Conservation (phyloP, 2,113 vertebrate species). For the Burhinus bistriatus region DNA sequence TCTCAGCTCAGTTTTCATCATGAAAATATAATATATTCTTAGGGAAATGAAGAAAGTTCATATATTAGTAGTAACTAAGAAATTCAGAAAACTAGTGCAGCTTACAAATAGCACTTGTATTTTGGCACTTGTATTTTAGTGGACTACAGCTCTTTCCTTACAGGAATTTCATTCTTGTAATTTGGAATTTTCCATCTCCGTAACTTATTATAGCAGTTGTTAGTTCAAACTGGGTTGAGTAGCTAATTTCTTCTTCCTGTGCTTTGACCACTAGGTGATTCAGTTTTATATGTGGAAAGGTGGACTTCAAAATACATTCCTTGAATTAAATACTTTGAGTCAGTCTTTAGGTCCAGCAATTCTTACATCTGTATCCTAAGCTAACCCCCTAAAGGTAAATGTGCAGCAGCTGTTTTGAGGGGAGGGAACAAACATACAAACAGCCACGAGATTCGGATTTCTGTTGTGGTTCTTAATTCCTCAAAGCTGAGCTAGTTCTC, state of each 20-base stretch:
- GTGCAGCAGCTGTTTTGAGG: too few relatives aligned
- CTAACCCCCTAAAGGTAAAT: neutral
- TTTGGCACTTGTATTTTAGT: neutral
- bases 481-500: neutral
- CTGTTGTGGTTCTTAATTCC: neutral
- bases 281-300: neutral
- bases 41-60: neutral
- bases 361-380: neutral
- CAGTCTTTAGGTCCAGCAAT: neutral
- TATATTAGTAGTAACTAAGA: neutral
- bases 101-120: neutral
- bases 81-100: neutral
- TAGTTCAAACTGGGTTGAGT: neutral
- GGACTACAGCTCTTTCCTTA: neutral
- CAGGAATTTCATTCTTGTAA: neutral
- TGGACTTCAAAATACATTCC: neutral
- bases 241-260: neutral
- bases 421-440: fast-evolving
- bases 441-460: neutral
- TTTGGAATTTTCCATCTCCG: neutral
- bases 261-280: fast-evolving
- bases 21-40: neutral
- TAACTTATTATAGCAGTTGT: neutral
- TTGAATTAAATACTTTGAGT: neutral
- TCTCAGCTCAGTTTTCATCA: neutral